Conservation (phyloP, 2,888 invertebrate genomes). For the Rosalia funebris region DNA sequence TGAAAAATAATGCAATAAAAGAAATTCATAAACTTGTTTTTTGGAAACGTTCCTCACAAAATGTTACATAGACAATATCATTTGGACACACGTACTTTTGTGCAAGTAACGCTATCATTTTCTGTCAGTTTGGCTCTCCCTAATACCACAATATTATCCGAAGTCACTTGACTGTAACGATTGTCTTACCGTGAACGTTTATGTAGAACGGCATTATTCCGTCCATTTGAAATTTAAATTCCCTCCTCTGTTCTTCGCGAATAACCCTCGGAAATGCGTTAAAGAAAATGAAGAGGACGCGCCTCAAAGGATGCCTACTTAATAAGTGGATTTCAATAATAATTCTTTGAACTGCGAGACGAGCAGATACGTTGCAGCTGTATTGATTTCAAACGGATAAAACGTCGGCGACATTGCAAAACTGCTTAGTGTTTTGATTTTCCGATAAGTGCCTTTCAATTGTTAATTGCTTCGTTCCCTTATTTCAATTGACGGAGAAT, state of each 20-base stretch:
- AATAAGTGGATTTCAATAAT: slow-evolving; percentile 24
- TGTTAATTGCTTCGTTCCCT: neutral
- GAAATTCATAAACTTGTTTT: too few relatives aligned
- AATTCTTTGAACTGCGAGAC: slow-evolving; percentile 18
- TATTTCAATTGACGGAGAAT: neutral
- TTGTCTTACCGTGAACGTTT: slow-evolving; percentile 27
- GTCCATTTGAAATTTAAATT: slow-evolving; percentile 33
- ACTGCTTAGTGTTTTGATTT: neutral
- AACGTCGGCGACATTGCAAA: neutral
- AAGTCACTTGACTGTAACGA: slow-evolving; percentile 12
- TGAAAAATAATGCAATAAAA: too few relatives aligned
- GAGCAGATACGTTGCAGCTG: slow-evolving; percentile 13
- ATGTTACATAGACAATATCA: too few relatives aligned
- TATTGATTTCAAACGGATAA: slow-evolving; percentile 11
- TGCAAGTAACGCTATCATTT: neutral
- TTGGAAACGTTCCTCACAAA: too few relatives aligned
- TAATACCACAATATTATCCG: neutral
- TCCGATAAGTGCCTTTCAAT: neutral
- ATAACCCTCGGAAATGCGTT: slow-evolving; percentile 15
- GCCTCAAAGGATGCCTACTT: slow-evolving; percentile 24
- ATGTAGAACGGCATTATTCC: slow-evolving; percentile 22
- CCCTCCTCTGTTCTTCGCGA: slow-evolving; percentile 21
- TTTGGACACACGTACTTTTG: too few relatives aligned
- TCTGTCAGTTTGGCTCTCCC: neutral
- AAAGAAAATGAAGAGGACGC: slow-evolving; percentile 20